Evolutionary conservation across 53 echinoderm and acorn worm genomes (phyloP).

Genomic region (Stichopus horrens): DNA sequence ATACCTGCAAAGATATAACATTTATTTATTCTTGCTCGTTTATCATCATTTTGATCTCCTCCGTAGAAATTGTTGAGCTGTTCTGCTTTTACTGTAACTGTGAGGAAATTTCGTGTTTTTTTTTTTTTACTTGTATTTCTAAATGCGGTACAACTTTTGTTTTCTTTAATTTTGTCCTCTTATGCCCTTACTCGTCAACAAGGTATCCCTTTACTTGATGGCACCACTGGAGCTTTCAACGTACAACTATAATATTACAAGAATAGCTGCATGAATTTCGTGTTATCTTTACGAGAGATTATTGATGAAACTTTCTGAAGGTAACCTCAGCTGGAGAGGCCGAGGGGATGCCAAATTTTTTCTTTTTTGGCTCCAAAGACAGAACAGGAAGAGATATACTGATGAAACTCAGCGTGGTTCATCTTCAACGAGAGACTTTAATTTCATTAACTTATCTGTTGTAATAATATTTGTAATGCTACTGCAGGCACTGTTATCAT

Average conservation of each 20-base stretch:
- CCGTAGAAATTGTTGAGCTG: no score
- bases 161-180: no score
- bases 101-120: no score
- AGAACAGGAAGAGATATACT: neutral
- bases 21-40: no score
- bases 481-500: neutral
- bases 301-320: neutral
- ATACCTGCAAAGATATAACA: no score
- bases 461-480: conserved; percentile 28
- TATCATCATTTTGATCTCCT: no score
- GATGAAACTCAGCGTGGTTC: neutral
- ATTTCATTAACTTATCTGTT: conserved; percentile 28
- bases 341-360: neutral
- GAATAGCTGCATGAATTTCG: no score
- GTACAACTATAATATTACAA: neutral
- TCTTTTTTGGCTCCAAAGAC: neutral
- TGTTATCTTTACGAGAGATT: neutral
- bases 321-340: conserved; percentile 11
- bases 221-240: neutral
- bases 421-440: conserved; percentile 20
- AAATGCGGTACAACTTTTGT: no score
- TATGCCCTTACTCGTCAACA: neutral
- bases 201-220: neutral
- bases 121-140: no score
- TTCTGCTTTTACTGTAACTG: no score